Conservation (phyloP, 2,113 vertebrate genomes). For the Azemiops feae region DNA sequence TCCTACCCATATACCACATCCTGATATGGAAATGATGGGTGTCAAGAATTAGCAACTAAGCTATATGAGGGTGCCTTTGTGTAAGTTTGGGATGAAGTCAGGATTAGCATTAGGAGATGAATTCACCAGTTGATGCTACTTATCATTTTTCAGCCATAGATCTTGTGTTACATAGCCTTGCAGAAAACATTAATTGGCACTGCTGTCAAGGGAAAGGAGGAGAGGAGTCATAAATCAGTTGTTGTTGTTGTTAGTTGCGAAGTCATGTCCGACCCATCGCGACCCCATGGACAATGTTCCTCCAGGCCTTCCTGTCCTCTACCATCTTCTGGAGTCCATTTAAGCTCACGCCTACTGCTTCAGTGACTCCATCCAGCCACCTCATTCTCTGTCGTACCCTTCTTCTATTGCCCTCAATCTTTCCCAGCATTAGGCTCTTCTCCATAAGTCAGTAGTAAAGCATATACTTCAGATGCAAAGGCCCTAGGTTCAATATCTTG, state of each 20-base stretch:
- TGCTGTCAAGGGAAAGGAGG: neutral
- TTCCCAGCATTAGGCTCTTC: too few species aligned
- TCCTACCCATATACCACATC: neutral
- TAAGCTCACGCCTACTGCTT: too few species aligned
- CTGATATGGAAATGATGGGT: neutral
- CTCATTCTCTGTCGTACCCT: too few species aligned
- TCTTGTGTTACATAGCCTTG: neutral
- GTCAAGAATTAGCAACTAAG: neutral
- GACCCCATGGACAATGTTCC: too few species aligned
- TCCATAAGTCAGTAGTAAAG: neutral
- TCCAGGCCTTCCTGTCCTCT: too few species aligned
- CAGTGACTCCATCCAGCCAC: too few species aligned
- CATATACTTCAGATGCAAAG: neutral
- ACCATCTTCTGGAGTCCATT: too few species aligned
- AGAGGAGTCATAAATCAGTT: neutral
- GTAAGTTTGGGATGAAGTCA: neutral
- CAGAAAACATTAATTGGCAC: neutral
- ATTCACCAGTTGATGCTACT: neutral
- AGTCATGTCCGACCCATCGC: too few species aligned
- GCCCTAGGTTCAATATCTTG: neutral
- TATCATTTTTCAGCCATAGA: neutral
- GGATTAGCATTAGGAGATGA: neutral
- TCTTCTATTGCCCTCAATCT: too few species aligned
- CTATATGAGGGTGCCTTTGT: neutral
- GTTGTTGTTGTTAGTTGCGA: too few species aligned